These are phyloP conservation scores for Terebella lapidaria DNA, from an alignment of 2,888 invertebrate genomes.

Conservation along the genomic window DNA sequence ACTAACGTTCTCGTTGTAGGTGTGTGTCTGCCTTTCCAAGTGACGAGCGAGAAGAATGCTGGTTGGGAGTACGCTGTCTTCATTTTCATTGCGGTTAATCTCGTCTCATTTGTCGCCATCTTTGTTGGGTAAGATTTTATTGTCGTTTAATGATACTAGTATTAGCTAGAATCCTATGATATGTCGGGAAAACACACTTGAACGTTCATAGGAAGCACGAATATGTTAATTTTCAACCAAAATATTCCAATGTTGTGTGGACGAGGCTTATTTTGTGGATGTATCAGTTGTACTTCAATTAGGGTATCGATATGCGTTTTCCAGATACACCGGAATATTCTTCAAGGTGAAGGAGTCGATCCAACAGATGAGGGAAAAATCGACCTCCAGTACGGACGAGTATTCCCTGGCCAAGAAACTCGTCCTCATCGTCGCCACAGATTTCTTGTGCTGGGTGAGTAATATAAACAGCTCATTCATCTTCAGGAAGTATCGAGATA, in stretches of 20 bases:
- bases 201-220: no score
- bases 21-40: conserved; percentile 57
- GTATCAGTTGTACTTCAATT: no score
- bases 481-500: no score
- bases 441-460: conserved; percentile 57
- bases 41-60: conserved; percentile 55
- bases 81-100: conserved; percentile 57
- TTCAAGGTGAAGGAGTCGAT: conserved; percentile 14
- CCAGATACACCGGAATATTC: conserved; percentile 23
- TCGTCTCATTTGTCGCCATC: conserved; percentile 55
- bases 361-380: conserved; percentile 13
- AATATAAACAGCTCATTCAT: no score
- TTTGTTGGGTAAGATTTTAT: conserved; percentile 42
- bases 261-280: neutral
- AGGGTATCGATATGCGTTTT: no score
- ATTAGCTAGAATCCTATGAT: no score
- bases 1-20: conserved; percentile 49
- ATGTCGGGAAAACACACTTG: no score
- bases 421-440: conserved; percentile 57
- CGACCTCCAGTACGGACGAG: conserved; percentile 18
- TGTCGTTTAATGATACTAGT: neutral
- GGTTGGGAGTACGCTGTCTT: conserved; percentile 59
- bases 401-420: conserved; percentile 56
- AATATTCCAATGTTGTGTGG: neutral
- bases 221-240: neutral